A percentile compares a stretch with the other conserved stretches of the same genome.
These are phyloP conservation scores for Apomyelois bistriatella DNA, from an alignment of 2,888 invertebrate species.

Conservation along the genomic window DNA sequence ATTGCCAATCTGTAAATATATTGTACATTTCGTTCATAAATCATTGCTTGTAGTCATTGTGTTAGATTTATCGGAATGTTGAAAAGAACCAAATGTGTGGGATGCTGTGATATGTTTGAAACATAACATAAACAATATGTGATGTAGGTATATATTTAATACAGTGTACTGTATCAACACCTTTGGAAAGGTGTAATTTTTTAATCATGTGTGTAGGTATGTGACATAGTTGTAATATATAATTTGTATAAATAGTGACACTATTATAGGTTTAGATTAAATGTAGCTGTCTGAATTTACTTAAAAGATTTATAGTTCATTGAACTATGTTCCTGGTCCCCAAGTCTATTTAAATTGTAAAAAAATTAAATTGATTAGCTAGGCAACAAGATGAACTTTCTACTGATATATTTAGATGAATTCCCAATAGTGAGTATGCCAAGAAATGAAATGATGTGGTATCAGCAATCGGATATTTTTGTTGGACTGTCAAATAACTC, in stretches of 20 bases:
- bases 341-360: background rate
- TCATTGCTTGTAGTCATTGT: conserved; percentile 12
- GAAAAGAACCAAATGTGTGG: conserved; percentile 36
- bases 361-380: too few species aligned
- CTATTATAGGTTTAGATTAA: background rate
- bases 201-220: background rate
- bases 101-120: conserved; percentile 53
- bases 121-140: conserved; percentile 29
- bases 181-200: conserved; percentile 5
- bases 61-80: conserved; percentile 22
- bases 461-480: too few species aligned
- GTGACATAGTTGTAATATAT: conserved; percentile 4
- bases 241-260: conserved; percentile 10
- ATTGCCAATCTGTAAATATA: conserved; percentile 12
- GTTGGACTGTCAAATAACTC: too few species aligned
- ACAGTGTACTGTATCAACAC: conserved; percentile 15
- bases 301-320: background rate
- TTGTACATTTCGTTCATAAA: conserved; percentile 4
- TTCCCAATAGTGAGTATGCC: too few species aligned
- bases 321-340: background rate
- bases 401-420: too few species aligned
- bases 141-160: conserved; percentile 20
- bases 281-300: background rate
- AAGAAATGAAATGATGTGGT: too few species aligned
- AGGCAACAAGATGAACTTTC: too few species aligned